These are phyloP conservation scores for Drosophila demipolita DNA, from an alignment of 2,888 invertebrate species.

Conservation along the genomic window DNA sequence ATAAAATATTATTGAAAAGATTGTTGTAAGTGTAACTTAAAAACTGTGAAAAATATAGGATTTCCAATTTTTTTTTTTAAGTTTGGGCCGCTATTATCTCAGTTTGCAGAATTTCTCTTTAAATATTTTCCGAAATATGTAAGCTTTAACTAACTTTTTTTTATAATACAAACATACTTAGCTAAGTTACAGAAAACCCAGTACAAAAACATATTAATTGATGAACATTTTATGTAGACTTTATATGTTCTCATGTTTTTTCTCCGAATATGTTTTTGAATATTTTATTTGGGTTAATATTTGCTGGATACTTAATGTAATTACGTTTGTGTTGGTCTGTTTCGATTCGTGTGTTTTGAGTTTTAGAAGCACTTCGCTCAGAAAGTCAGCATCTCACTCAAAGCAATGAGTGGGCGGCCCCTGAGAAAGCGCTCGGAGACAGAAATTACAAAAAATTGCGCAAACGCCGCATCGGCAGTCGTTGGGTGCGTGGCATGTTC, in stretches of 20 bases:
- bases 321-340: background rate
- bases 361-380: background rate
- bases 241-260: background rate
- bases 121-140: background rate
- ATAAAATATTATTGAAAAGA: background rate
- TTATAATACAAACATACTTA: background rate
- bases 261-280: background rate
- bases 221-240: background rate
- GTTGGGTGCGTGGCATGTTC: slow-evolving; percentile 22
- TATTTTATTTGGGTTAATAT: background rate
- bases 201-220: background rate
- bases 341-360: background rate
- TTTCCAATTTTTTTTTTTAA: background rate
- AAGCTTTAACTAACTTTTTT: background rate
- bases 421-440: slow-evolving; percentile 31
- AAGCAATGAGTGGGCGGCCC: slow-evolving; percentile 29
- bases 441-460: slow-evolving; percentile 26
- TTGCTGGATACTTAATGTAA: background rate
- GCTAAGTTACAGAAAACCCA: background rate
- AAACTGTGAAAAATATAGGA: background rate
- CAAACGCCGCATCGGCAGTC: slow-evolving; percentile 40
- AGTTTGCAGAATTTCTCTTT: background rate
- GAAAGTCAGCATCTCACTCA: slow-evolving; percentile 24
- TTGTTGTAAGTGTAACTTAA: background rate
- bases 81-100: background rate